phyloP scores from a whole-genome alignment of 2,113 vertebrate genomes.

The Semnornis frantzii region DNA sequence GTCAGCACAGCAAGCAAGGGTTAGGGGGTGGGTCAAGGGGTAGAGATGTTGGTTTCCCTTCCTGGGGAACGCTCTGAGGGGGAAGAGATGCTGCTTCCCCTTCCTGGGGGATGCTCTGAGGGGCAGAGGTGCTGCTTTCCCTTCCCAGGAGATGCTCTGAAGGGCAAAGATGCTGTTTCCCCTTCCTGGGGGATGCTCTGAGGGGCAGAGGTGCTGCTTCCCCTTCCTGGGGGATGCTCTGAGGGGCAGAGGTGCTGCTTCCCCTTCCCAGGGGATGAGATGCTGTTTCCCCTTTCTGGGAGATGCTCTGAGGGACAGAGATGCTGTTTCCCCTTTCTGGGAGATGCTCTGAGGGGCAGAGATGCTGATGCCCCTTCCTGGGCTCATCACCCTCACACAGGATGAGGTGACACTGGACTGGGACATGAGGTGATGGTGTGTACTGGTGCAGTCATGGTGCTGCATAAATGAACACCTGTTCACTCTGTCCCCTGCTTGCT shows the following conservation, averaged over 20 bases:
- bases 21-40: rapidly evolving
- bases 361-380: rapidly evolving
- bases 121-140: neutral
- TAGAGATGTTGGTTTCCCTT: neutral
- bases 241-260: neutral
- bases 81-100: neutral
- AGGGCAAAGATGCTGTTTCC: neutral
- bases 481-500: rapidly evolving
- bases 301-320: rapidly evolving
- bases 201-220: neutral
- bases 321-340: rapidly evolving
- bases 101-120: rapidly evolving
- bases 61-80: rapidly evolving
- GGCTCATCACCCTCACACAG: rapidly evolving
- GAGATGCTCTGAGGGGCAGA: rapidly evolving
- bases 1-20: neutral
- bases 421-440: neutral
- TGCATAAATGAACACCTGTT: neutral
- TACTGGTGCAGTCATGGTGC: rapidly evolving
- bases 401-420: neutral
- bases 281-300: rapidly evolving
- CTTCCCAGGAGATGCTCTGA: rapidly evolving
- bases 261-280: neutral
- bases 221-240: rapidly evolving
- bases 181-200: rapidly evolving